A percentile compares a stretch with the other conserved stretches of the same genome.
Conservation (phyloP, 2,113 vertebrate genomes). For the Hydrochoerus hydrochaeris region DNA sequence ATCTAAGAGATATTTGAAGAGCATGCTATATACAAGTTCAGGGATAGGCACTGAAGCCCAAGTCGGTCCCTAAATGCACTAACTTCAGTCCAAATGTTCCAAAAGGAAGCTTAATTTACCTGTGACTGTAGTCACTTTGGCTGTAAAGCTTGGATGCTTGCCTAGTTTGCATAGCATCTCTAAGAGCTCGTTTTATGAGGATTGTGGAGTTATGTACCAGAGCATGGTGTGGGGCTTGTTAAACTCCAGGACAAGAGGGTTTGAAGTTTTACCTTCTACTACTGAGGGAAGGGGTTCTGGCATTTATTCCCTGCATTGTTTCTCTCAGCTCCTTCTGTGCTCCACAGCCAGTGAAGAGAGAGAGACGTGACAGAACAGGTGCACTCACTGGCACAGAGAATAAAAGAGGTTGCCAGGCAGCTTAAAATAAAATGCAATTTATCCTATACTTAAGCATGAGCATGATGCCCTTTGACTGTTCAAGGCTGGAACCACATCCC, state of each 20-base stretch:
- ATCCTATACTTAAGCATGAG: background rate
- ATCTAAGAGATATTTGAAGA: background rate
- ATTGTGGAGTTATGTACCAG: background rate
- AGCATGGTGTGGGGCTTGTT: slow-evolving; percentile 34
- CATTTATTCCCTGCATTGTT: background rate
- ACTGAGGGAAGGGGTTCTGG: slow-evolving; percentile 18
- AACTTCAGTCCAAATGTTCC: background rate
- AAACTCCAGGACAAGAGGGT: background rate
- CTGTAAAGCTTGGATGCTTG: slow-evolving; percentile 48
- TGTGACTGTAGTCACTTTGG: background rate
- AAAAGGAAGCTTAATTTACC: background rate
- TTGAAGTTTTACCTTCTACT: slow-evolving; percentile 11
- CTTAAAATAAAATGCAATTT: background rate
- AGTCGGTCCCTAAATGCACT: background rate
- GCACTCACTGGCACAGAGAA: background rate
- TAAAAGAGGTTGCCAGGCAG: background rate
- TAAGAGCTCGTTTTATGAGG: slow-evolving; percentile 54
- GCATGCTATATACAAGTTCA: background rate
- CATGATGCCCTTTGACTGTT: background rate
- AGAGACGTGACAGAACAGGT: background rate
- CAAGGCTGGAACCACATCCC: background rate
- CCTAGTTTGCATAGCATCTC: slow-evolving; percentile 16
- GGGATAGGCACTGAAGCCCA: background rate
- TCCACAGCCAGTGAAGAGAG: background rate
- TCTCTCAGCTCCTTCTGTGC: background rate